phyloP scores from a whole-genome alignment of 2,113 vertebrate species.

The Sapajus apella region DNA sequence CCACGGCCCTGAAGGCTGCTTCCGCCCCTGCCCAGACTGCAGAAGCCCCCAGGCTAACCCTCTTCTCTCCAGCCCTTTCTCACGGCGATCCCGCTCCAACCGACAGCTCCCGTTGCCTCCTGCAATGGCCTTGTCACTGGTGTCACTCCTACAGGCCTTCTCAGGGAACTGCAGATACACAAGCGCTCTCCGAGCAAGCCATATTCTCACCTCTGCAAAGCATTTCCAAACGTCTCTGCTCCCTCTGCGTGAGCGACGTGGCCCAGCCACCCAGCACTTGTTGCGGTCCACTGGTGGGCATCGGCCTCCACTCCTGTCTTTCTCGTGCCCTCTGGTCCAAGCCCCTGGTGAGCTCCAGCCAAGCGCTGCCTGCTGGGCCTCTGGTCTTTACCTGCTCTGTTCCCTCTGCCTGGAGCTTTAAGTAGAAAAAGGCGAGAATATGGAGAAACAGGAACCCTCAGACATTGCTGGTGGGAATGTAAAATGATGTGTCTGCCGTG shows the following conservation, averaged over 20 bases:
- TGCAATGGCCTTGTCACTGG: neutral
- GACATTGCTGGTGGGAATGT: no score
- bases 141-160: neutral
- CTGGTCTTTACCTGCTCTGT: neutral
- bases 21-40: no score
- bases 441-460: neutral
- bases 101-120: no score
- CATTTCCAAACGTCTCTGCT: neutral
- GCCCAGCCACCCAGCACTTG: neutral
- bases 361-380: neutral
- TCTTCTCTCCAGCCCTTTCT: no score
- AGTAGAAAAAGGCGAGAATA: neutral
- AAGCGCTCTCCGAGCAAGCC: neutral
- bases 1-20: no score
- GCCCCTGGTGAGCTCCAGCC: neutral
- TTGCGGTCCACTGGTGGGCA: no score
- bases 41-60: no score
- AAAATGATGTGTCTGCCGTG: neutral
- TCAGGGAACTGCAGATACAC: neutral
- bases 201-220: neutral
- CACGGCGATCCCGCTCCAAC: no score
- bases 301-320: neutral
- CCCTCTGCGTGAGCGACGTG: fast-evolving
- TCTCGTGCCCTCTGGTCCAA: neutral
- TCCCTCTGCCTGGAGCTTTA: neutral